These are phyloP conservation scores for Rhorus exstirpatorius DNA, from an alignment of 2,888 invertebrate genomes.

Conservation along the genomic window DNA sequence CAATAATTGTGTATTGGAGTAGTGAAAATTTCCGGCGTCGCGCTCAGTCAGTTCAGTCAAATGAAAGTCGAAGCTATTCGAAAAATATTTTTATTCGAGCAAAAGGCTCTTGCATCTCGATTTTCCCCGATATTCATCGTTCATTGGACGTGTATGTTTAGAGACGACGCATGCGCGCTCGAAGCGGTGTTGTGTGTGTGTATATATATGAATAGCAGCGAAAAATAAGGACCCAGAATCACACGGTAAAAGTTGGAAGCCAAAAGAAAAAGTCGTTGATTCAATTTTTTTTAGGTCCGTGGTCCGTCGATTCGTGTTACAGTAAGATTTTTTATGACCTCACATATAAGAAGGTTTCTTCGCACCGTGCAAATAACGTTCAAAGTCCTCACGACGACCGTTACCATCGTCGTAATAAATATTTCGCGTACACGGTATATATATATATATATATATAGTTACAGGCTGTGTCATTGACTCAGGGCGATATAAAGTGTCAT, in stretches of 20 bases:
- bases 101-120: slow-evolving; percentile 50
- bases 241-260: slow-evolving; percentile 60
- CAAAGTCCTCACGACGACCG: slow-evolving; percentile 49
- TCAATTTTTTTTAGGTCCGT: slow-evolving; percentile 60
- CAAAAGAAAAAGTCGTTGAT: slow-evolving; percentile 66
- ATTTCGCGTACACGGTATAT: neutral
- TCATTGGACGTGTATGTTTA: slow-evolving; percentile 70
- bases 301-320: slow-evolving; percentile 36
- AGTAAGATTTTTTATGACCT: slow-evolving; percentile 33
- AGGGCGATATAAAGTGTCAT: slow-evolving; percentile 77
- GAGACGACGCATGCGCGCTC: slow-evolving; percentile 70
- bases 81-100: too few species aligned
- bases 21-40: too few species aligned
- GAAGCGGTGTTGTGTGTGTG: slow-evolving; percentile 39
- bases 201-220: slow-evolving; percentile 69
- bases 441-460: slow-evolving; percentile 57
- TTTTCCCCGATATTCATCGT: slow-evolving; percentile 36
- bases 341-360: neutral
- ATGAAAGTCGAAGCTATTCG: too few species aligned
- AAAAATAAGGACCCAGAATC: slow-evolving; percentile 69
- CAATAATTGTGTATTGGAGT: too few species aligned
- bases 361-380: neutral
- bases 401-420: slow-evolving; percentile 54
- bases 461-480: slow-evolving; percentile 78
- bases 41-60: too few species aligned